phyloP scores from a whole-genome alignment of 1,140 invertebrate species.

The Antheraea mylitta region DNA sequence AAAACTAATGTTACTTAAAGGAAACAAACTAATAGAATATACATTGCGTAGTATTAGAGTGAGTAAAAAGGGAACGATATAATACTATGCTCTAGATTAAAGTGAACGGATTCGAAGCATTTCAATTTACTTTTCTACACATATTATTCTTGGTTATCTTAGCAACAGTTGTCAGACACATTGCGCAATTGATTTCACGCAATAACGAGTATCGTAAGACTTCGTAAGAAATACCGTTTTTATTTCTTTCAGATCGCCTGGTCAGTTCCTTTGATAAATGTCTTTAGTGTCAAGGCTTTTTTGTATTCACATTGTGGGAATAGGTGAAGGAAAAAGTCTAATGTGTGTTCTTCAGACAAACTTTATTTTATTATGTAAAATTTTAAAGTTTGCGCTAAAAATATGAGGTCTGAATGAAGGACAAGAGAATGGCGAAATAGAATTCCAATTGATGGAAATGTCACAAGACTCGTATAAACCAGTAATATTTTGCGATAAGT shows the following conservation, averaged over 20 bases:
- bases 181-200: not conserved
- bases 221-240: not conserved
- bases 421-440: slow-evolving; percentile 34
- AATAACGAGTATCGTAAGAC: not conserved
- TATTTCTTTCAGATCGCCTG: not conserved
- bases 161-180: not conserved
- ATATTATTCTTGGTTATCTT: not conserved
- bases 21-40: too few species aligned
- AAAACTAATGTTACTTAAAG: too few species aligned
- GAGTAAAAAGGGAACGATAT: too few species aligned
- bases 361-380: too few species aligned
- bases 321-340: not conserved
- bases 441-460: slow-evolving; percentile 30
- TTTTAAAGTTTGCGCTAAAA: not conserved
- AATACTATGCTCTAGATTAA: not conserved
- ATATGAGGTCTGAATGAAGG: slow-evolving; percentile 17
- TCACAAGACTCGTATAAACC: slow-evolving; percentile 13
- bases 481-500: not conserved
- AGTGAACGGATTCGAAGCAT: not conserved
- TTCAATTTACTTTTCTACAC: too few species aligned
- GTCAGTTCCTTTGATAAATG: not conserved
- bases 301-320: not conserved
- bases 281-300: not conserved
- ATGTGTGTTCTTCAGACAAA: not conserved
- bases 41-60: too few species aligned